These are phyloP conservation scores for Microcaecilia unicolor DNA, from an alignment of 2,797 vertebrate genomes.

Conservation along the genomic window DNA sequence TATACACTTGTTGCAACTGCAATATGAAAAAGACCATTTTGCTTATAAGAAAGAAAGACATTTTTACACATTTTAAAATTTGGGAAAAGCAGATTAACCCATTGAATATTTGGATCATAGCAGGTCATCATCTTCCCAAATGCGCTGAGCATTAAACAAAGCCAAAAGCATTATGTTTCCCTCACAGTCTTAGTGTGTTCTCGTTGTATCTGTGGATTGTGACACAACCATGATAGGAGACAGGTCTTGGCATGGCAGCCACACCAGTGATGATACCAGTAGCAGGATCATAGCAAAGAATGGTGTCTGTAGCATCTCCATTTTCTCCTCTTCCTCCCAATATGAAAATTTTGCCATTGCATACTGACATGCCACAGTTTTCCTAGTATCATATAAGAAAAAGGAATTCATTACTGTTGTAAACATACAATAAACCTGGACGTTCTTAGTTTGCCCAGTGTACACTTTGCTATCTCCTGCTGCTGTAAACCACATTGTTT, in stretches of 20 bases:
- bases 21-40: too few relatives aligned
- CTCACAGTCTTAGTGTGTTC: conserved; percentile 73
- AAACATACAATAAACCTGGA: too few relatives aligned
- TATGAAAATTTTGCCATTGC: conserved; percentile 96
- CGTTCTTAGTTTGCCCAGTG: too few relatives aligned
- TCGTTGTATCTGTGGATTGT: conserved; percentile 96
- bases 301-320: conserved; percentile 84
- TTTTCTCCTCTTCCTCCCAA: conserved; percentile 88
- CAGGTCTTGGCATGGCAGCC: conserved; percentile 88
- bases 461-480: too few relatives aligned
- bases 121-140: too few relatives aligned
- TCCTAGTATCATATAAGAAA: conserved; percentile 64
- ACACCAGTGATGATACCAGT: conserved; percentile 89
- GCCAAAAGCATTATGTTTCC: too few relatives aligned
- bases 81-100: conserved; percentile 22
- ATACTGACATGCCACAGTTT: conserved; percentile 95
- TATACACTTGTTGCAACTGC: too few relatives aligned
- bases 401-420: conserved; percentile 1
- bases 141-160: too few relatives aligned
- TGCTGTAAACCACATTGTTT: too few relatives aligned
- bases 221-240: conserved; percentile 94
- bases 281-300: conserved; percentile 88
- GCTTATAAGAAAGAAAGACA: conserved; percentile 24
- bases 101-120: conserved; percentile 29
- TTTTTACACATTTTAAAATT: conserved; percentile 11